These are phyloP conservation scores for Metaphire vulgaris DNA, from an alignment of 1,140 invertebrate species.

Conservation along the genomic window DNA sequence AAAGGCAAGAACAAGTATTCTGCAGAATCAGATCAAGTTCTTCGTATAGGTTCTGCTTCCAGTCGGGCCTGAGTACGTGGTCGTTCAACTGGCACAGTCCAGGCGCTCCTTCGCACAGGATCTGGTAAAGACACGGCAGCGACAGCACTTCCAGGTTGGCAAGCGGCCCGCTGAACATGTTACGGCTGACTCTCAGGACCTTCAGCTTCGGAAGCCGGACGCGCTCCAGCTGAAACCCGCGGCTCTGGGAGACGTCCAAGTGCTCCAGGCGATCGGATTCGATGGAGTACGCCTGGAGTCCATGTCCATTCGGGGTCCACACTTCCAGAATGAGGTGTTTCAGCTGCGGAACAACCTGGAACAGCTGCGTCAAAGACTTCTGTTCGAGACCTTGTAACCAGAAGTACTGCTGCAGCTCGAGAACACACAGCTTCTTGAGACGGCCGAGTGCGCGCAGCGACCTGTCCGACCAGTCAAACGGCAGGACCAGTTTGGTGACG, in stretches of 20 bases:
- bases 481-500: conserved; percentile 42
- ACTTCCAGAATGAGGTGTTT: conserved; percentile 41
- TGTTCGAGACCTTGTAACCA: conserved; percentile 40
- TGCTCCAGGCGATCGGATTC: conserved; percentile 37
- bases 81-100: conserved; percentile 41
- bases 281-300: conserved; percentile 36
- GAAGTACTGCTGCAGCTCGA: conserved; percentile 47
- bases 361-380: conserved; percentile 34
- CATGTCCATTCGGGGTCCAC: conserved; percentile 41
- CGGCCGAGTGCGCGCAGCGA: conserved; percentile 38
- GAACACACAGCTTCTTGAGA: conserved; percentile 37
- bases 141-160: conserved; percentile 34
- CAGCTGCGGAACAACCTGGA: conserved; percentile 32
- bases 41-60: conserved; percentile 33
- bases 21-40: conserved; percentile 41
- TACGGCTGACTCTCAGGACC: conserved; percentile 36
- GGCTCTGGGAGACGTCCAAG: conserved; percentile 44
- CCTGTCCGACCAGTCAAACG: conserved; percentile 46
- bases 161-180: conserved; percentile 41
- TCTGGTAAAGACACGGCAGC: conserved; percentile 41
- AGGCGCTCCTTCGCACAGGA: conserved; percentile 38
- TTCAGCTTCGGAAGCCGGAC: conserved; percentile 38
- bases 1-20: conserved; percentile 40
- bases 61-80: conserved; percentile 36
- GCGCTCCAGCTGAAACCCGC: conserved; percentile 40